Base-by-base conservation (phyloP, 2,797 vertebrate genomes). In the Tokudaia tokunoshimensis region DNA sequence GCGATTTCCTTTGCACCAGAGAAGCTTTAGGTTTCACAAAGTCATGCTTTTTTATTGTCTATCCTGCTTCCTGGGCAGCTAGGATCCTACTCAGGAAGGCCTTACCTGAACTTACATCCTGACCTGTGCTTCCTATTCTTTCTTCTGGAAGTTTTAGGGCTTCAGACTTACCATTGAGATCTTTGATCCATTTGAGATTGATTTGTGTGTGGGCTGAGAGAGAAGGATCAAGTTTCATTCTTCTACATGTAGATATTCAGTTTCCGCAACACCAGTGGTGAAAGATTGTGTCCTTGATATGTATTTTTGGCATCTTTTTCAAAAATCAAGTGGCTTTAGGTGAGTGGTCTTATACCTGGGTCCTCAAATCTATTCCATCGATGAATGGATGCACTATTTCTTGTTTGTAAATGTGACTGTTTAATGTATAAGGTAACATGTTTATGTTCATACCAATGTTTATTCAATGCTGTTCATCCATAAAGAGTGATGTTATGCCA, bases 361-460 rank as follows among this genome's bases (percentile, higher is more conserved):
- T 74, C 67, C n/a, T 88, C 50, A 41, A 13, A 29, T 88, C 24
- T 57, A 4, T 41, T 41, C 24, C 9, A 31, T 26, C 1, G 5
- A 41, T 6, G 34, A 57, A 29, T 37, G 50, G 22, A 24, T 0
- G 15, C 9, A 31, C n/a, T 74, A 13, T 31, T 92, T 67, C 55
- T 70, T 61, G 47, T 92, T 93, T 14, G 37, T 84, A 74, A 80
- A 84, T 82, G 65, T 84, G 83, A 5, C 94, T 44, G 3, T 78
- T 91, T 94, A 80, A 91, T 55, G 57, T 70, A 20, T 4, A 52
- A 79, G 85, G 47, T 92, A 84, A 44, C 37, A 13, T 75, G 34
- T 57, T 75, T 76, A 55, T 14, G 26, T 70, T 14, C 10, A 6
- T 41, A 19, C 34, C n/a, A 74, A 17, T 26, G 13, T 41, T 57